phyloP scores from a whole-genome alignment of 2,113 vertebrate species.

The Hippopotamus amphibius region DNA sequence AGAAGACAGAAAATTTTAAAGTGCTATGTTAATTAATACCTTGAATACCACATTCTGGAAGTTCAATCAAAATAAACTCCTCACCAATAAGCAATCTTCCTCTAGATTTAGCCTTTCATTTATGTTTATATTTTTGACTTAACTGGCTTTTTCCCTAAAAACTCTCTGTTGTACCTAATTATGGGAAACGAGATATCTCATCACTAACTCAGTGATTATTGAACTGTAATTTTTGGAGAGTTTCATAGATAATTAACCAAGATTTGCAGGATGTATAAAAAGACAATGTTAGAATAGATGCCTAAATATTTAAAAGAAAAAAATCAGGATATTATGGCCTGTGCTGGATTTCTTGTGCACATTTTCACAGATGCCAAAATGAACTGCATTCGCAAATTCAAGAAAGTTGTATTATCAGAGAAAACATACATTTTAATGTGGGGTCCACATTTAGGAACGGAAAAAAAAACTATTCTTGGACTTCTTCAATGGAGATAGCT shows the following conservation, averaged over 20 bases:
- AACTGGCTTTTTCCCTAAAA: neutral
- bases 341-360: neutral
- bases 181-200: neutral
- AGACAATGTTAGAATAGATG: neutral
- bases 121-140: constrained; percentile 17
- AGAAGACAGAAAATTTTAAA: neutral
- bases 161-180: neutral
- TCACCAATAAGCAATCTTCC: neutral
- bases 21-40: neutral
- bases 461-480: neutral
- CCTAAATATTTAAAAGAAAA: neutral
- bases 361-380: neutral
- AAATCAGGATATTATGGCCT: neutral
- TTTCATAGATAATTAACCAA: neutral
- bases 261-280: neutral
- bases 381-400: neutral
- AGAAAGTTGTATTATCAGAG: neutral
- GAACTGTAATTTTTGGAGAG: neutral
- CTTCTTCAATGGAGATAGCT: neutral
- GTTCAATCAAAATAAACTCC: neutral
- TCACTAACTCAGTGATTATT: neutral
- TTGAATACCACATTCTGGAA: neutral
- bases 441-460: neutral
- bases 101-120: neutral
- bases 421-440: neutral